phyloP scores from a whole-genome alignment of 2,888 invertebrate genomes.

The Xestoiulus laeticollis region DNA sequence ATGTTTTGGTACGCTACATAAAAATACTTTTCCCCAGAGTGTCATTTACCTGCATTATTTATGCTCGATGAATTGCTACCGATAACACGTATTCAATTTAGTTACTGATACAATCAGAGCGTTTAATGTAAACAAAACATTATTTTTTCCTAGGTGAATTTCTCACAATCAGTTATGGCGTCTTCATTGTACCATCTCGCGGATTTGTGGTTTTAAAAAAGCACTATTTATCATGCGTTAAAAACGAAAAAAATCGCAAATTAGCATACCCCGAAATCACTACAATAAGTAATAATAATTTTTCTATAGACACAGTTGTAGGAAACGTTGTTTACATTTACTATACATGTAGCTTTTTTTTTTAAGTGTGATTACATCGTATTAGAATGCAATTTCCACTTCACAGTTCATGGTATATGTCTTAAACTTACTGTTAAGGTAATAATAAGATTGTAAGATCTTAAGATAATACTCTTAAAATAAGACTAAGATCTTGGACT shows the following conservation, averaged over 20 bases:
- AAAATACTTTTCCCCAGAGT: neutral
- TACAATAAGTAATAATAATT: no score
- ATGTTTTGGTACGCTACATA: no score
- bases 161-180: neutral
- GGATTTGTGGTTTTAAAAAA: neutral
- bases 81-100: neutral
- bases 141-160: neutral
- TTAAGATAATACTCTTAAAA: no score
- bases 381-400: no score
- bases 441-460: no score
- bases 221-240: neutral
- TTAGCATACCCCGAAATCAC: neutral
- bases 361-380: no score
- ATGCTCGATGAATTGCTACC: neutral
- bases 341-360: no score
- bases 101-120: neutral
- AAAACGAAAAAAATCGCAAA: neutral
- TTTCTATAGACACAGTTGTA: no score
- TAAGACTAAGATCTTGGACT: no score
- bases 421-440: no score
- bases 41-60: neutral
- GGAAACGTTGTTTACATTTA: no score
- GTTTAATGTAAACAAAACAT: neutral
- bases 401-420: no score
- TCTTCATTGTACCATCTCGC: neutral